Conservation (phyloP, 2,113 vertebrate genomes). For the Plectropomus leopardus region DNA sequence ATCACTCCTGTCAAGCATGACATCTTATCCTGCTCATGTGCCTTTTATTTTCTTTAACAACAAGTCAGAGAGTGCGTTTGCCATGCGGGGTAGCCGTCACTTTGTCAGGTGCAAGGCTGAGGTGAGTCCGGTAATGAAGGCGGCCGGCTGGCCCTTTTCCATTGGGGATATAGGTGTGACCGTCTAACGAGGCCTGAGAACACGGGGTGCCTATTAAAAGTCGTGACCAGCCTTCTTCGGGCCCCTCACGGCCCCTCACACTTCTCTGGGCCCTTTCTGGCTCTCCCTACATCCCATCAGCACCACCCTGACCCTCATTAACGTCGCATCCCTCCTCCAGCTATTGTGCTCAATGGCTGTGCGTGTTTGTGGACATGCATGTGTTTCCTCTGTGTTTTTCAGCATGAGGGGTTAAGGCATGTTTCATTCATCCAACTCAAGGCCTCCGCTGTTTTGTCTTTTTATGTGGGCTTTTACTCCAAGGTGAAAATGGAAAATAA, state of each 20-base stretch:
- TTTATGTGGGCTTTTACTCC: conserved; percentile 6
- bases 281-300: conserved; percentile 65
- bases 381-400: conserved; percentile 13
- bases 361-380: conserved; percentile 47
- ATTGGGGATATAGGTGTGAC: conserved; percentile 86
- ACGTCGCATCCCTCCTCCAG: conserved; percentile 36
- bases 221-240: conserved; percentile 69
- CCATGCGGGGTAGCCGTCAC: conserved; percentile 73
- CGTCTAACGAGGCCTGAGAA: conserved; percentile 85
- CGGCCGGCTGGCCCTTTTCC: conserved; percentile 68
- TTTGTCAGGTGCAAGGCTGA: conserved; percentile 82
- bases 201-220: conserved; percentile 82
- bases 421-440: conserved; percentile 22
- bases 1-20: conserved; percentile 67
- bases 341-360: conserved; percentile 13
- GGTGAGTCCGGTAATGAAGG: conserved; percentile 83
- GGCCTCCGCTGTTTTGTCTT: conserved; percentile 19
- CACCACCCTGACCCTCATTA: conserved; percentile 80
- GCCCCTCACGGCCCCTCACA: conserved; percentile 72
- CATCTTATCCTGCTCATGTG: conserved; percentile 48
- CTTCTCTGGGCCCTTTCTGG: conserved; percentile 71
- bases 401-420: not conserved
- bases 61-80: conserved; percentile 55
- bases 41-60: conserved; percentile 78
- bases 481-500: conserved; percentile 11